phyloP scores from a whole-genome alignment of 2,888 invertebrate species.

The Acronicta psi region DNA sequence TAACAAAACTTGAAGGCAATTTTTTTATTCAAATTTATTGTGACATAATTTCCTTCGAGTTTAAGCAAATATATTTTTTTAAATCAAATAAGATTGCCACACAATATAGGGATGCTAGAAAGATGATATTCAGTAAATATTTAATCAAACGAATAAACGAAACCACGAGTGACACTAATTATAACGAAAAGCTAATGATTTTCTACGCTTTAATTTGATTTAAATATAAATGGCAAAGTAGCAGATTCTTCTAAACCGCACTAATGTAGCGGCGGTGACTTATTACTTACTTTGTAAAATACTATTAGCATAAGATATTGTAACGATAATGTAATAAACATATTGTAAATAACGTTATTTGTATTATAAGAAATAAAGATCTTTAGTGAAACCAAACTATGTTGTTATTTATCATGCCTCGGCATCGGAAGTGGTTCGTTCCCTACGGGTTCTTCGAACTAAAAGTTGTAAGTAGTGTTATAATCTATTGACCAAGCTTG shows the following conservation, averaged over 20 bases:
- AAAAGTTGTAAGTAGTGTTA: no score
- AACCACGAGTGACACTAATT: neutral
- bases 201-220: conserved; percentile 6
- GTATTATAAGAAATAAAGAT: conserved; percentile 86
- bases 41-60: no score
- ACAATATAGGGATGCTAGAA: no score
- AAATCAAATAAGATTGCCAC: no score
- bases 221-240: conserved; percentile 2
- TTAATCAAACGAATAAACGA: conserved; percentile 6
- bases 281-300: conserved; percentile 57
- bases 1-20: neutral
- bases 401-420: conserved; percentile 5
- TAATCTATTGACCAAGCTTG: no score
- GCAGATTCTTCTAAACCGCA: conserved; percentile 30
- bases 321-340: conserved; percentile 69
- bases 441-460: no score
- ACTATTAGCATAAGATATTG: conserved; percentile 63
- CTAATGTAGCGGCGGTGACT: conserved; percentile 46
- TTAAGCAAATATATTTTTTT: no score
- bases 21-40: no score
- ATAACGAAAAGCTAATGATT: conserved; percentile 1
- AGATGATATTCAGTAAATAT: no score
- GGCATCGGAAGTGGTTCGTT: no score
- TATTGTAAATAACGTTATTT: conserved; percentile 87
- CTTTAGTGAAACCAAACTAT: conserved; percentile 80